phyloP scores from a whole-genome alignment of 2,888 invertebrate species.

The Acleris laterana region DNA sequence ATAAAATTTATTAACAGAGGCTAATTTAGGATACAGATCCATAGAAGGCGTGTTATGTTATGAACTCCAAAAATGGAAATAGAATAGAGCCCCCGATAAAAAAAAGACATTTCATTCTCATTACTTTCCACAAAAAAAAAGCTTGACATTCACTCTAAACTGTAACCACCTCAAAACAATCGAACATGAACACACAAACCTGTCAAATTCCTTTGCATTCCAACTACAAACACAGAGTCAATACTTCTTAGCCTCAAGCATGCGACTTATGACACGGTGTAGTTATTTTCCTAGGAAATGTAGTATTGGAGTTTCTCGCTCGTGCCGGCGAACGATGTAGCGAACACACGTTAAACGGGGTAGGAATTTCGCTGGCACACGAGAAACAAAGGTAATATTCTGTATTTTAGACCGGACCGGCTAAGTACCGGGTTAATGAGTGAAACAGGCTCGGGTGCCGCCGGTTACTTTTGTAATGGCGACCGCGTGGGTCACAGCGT shows the following conservation, averaged over 20 bases:
- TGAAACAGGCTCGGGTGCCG: constrained; percentile 15
- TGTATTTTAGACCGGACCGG: constrained; percentile 56
- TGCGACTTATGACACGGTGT: constrained; percentile 1
- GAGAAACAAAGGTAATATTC: constrained; percentile 59
- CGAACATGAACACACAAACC: neutral
- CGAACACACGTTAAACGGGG: constrained; percentile 54
- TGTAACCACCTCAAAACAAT: too few relatives aligned
- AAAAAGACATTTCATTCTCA: too few relatives aligned
- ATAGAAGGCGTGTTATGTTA: too few relatives aligned
- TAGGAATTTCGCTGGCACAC: constrained; percentile 66
- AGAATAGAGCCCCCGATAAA: too few relatives aligned
- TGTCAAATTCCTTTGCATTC: neutral
- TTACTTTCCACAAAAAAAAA: too few relatives aligned
- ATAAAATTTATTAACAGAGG: too few relatives aligned
- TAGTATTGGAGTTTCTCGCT: constrained; percentile 17
- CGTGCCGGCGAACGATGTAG: constrained; percentile 29
- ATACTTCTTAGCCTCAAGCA: neutral
- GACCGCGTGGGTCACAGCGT: too few relatives aligned
- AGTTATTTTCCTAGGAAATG: constrained; percentile 7
- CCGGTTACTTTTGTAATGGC: too few relatives aligned
- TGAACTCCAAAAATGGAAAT: too few relatives aligned
- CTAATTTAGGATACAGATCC: too few relatives aligned
- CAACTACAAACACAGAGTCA: neutral
- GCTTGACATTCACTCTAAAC: too few relatives aligned
- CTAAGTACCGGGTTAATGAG: constrained; percentile 65